Base-by-base conservation (phyloP, 2,113 vertebrate species). In the Phalacrocorax brasilianus region DNA sequence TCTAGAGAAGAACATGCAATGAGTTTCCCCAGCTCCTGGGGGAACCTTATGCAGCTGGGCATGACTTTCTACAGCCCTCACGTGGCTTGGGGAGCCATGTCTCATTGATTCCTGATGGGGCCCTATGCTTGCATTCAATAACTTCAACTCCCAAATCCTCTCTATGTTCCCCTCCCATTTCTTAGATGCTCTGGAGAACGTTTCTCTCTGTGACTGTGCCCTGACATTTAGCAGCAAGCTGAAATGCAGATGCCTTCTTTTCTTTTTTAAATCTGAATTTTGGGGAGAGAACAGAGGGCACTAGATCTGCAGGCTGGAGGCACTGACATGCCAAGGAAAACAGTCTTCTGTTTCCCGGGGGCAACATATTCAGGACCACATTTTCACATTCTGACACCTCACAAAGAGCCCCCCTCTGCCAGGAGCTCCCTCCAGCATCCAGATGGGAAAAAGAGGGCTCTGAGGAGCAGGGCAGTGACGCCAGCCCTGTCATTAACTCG, bases 101-200 rank as follows among this genome's bases (percentile, higher is more conserved):
- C 81, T 89, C 95, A 80, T 74, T 9, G 88, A 16, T 58, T 96
- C 58, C 85, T 80, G 90, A 93, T 94, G 91, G 91, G 72, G 32
- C 92, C 71, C 44, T 26, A 17, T 6, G 2, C 84, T 73, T 19
- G 40, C 1, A 3, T 63, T 72, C 2, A 0, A 5, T 5, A 49
- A 0, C 72, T 63, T 44, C 79, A 67, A 47, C 68, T 92, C 75
- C 61, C 72, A 19, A 35, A 35, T 3, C 32, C 50, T 35, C 83
- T 9, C 65, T 0, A 3, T 2, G 2, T 47, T 68, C 52, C 89
- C 74, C 53, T 75, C 56, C 33, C 65, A 2, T 20, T 61, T 20
- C 74, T 58, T 59, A 26, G 49, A 58, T 62, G 81, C 89, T 93
- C 91, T 80, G 59, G 81, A 79, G 89, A 89, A 13, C 5, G 2